Evolutionary conservation across 2,888 invertebrate species (phyloP).

Genomic region (Cetonia aurata): DNA sequence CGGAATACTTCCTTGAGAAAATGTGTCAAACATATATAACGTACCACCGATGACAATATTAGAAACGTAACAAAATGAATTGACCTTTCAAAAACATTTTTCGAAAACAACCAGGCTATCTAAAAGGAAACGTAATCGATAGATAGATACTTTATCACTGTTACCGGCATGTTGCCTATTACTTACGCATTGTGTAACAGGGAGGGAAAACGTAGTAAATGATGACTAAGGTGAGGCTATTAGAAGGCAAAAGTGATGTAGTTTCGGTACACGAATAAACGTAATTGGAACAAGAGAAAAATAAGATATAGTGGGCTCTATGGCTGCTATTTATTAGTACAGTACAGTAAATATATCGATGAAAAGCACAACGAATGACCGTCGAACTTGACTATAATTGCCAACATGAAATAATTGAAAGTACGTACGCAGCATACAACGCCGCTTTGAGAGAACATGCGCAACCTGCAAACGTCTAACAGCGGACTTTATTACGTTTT

Average conservation of each 20-base stretch:
- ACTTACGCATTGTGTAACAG: slow-evolving; percentile 19
- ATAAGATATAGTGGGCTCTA: slow-evolving; percentile 34
- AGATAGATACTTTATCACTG: too few species aligned
- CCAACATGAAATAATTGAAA: slow-evolving; percentile 35
- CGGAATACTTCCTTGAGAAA: too few species aligned
- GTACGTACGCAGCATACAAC: slow-evolving; percentile 7
- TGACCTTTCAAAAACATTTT: too few species aligned
- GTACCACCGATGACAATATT: too few species aligned
- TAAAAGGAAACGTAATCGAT: too few species aligned
- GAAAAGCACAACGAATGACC: slow-evolving; percentile 37
- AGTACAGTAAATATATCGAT: slow-evolving; percentile 32
- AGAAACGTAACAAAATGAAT: too few species aligned
- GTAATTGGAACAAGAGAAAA: slow-evolving; percentile 40
- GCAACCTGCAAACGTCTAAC: slow-evolving; percentile 34
- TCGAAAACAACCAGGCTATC: too few species aligned
- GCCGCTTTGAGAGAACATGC: slow-evolving; percentile 15
- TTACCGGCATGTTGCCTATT: neutral
- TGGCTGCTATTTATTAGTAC: slow-evolving; percentile 25
- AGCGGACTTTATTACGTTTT: slow-evolving; percentile 27
- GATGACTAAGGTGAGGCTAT: slow-evolving; percentile 40
- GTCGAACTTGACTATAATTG: slow-evolving; percentile 37
- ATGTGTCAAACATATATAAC: too few species aligned
- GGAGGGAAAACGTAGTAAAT: slow-evolving; percentile 28
- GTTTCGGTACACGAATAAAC: slow-evolving; percentile 39
- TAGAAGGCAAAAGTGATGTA: slow-evolving; percentile 39